Base-by-base conservation (phyloP, 2,888 invertebrate species). In the Macrosoma leucophasiata region DNA sequence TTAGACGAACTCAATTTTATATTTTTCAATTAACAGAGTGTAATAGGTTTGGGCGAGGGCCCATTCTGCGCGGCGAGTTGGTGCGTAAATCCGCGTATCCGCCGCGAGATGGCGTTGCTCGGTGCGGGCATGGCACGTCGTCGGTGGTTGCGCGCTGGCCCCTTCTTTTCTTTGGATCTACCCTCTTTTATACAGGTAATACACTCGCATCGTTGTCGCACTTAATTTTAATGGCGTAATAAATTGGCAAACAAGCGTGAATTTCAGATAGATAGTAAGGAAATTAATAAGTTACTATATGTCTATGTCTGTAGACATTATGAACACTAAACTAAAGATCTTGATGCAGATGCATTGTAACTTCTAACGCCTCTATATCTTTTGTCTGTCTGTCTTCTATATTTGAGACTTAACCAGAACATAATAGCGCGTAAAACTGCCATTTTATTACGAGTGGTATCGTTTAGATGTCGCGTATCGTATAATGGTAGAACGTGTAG, bases 141-240 rank as follows among this genome's bases (percentile, higher is more conserved):
- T 1, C 53, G 56, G 13, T 46, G 45, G 8, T 40, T 78, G 6
- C 53, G 51, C 2, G 78, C 79, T 0, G 77, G 77, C 0, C 70
- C 64, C 0, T 74, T 79, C 40, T 55, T 63, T 35, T 51, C 52
- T 1, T 49, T 79, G 0, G 55, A 72, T 33, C 48, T 77, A 23
- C 72, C 72, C 0, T 65, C 76, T 1, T 79, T 79, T 46, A 62
- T 76, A 38, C 67, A 67, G 63, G 79, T 72, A 45, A 13, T 3
- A 4, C 14, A 13, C n/a, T 23, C n/a, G n/a, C n/a, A n/a, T n/a
- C n/a, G n/a, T n/a, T n/a, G n/a, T n/a, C n/a, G n/a, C n/a, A n/a
- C n/a, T n/a, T n/a, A n/a, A n/a, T n/a, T n/a, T n/a, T n/a, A n/a
- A n/a, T n/a, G n/a, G n/a, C n/a, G n/a, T n/a, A n/a, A n/a, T n/a